Conservation (phyloP, 2,888 invertebrate species). For the Nomada fabriciana region DNA sequence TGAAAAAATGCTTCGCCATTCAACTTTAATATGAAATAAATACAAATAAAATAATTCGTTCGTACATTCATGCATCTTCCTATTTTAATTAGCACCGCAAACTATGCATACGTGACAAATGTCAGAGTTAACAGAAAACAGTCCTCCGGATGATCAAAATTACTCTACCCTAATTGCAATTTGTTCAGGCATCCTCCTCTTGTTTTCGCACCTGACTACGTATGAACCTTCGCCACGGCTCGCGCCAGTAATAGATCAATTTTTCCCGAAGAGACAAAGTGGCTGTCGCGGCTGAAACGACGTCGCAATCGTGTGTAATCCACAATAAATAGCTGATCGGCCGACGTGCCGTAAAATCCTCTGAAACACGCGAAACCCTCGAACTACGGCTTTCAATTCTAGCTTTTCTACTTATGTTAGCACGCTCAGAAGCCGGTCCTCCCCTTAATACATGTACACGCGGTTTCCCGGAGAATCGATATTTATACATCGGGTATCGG, state of each 20-base stretch:
- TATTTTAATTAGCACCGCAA: no score
- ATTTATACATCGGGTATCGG: conserved; percentile 18
- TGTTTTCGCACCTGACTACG: no score
- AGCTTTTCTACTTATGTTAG: conserved; percentile 10
- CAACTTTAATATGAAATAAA: no score
- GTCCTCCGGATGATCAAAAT: no score
- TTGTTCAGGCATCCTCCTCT: no score
- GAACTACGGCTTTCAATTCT: conserved; percentile 46
- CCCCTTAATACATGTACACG: neutral
- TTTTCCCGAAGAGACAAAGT: conserved; percentile 6
- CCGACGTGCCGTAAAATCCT: conserved; percentile 50
- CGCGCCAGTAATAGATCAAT: conserved; percentile 2
- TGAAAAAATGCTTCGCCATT: no score
- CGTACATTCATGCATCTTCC: no score
- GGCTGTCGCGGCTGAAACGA: neutral
- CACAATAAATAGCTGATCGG: conserved; percentile 49
- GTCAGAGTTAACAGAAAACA: no score
- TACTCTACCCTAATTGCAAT: no score
- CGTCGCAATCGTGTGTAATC: conserved; percentile 49
- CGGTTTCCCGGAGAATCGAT: conserved; percentile 33
- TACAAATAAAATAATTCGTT: no score
- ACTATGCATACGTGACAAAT: no score
- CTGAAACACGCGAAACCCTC: conserved; percentile 54
- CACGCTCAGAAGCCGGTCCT: conserved; percentile 41
- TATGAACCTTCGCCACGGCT: no score